phyloP scores from a whole-genome alignment of 30 jellyfish, hydroid and myxozoan species.

The Hydractinia symbiolongicarpus region DNA sequence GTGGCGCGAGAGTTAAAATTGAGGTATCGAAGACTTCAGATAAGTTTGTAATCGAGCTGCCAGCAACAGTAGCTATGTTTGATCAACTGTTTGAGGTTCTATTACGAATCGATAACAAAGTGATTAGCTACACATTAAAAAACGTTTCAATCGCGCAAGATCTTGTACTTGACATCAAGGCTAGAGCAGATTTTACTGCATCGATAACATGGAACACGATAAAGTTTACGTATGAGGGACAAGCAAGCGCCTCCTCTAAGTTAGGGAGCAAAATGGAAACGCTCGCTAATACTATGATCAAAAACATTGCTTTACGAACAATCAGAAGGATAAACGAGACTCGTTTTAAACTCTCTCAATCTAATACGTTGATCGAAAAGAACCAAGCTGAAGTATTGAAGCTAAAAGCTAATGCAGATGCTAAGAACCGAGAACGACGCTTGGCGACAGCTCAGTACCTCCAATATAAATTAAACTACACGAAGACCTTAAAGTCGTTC shows the following conservation, averaged over 20 bases:
- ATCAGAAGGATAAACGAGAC: background rate
- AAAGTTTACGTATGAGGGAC: background rate
- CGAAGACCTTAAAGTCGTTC: background rate
- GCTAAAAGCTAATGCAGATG: background rate
- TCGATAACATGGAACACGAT: background rate
- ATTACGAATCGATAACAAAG: background rate
- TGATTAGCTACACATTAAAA: background rate
- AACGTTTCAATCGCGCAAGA: background rate
- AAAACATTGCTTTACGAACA: background rate
- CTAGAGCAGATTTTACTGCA: background rate
- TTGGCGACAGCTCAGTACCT: constrained; percentile 5
- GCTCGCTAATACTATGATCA: background rate
- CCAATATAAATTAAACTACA: background rate
- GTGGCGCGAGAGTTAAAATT: background rate
- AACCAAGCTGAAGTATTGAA: background rate
- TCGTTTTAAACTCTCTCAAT: background rate
- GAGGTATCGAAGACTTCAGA: background rate
- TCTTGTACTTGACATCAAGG: background rate
- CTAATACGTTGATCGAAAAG: background rate
- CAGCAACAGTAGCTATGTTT: constrained; percentile 12
- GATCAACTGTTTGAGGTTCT: background rate
- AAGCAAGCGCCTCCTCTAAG: background rate
- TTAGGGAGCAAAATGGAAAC: background rate
- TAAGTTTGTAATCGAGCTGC: background rate
- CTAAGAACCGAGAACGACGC: constrained; percentile 2